Evolutionary conservation across 2,113 vertebrate genomes (phyloP), one percentile per base, ranked within the genome.

Genomic region (Macheiramphus alcinus): DNA sequence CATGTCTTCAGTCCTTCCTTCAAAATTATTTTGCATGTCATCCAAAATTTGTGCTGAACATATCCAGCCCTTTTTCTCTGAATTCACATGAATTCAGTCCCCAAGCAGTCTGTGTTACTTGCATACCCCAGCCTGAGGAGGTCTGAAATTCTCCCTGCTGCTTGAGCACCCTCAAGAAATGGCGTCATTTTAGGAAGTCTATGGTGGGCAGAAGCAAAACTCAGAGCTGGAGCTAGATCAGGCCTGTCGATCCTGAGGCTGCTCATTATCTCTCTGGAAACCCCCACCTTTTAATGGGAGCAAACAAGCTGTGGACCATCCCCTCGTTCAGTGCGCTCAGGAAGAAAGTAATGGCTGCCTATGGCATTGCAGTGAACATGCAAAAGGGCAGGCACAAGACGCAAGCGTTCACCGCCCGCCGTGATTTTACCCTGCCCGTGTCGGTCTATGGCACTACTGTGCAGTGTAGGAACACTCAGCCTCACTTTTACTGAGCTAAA

Each of bases 361-460:
- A 0, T 29, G 53, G 48, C n/a, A 18, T 26, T 34, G 65, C 38
- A 26, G 23, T 19, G 43, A 27, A 32, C 1, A 0, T 10, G 27
- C 31, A 19, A 38, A 70, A 36, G 1, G 2, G 29, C 80, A 40
- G 67, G 17, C 53, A 42, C 26, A 32, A 14, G 42, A 13, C 0
- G 3, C 31, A 58, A 43, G 6, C 0, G 3, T 36, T 87, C 52
- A 16, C 18, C 36, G 1, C 29, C 47, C 23, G 16, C 25, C 1
- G 1, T 25, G 38, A 52, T 52, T 43, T 62, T 23, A n/a, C 38
- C 38, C 22, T 67, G 22, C 31, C 15, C 0, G 0, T 17, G 32
- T 27, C 0, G 1, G n/a, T 19, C 45, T 25, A 11, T 0, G 1
- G 23, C 58, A 11, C 68, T 9, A 2, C 23, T 32, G 12, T 20